A percentile compares a stretch with the other conserved stretches of the same genome.
Evolutionary conservation across 2,888 invertebrate genomes (phyloP).

Genomic region (Meteorus cinctellus): DNA sequence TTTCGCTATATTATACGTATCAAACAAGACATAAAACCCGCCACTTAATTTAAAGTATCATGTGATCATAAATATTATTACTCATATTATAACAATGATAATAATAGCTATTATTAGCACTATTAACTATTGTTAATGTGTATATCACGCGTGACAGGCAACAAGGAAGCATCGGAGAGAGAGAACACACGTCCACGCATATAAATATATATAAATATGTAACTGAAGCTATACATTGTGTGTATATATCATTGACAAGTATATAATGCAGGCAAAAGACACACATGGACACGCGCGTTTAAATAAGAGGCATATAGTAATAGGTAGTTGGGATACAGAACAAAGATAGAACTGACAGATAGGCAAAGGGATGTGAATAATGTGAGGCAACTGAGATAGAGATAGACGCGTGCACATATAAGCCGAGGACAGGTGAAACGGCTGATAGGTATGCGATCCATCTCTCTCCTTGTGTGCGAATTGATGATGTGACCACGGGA

Average conservation of each 20-base stretch:
- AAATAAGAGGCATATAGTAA: slow-evolving; percentile 2
- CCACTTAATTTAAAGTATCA: not conserved
- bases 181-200: not conserved
- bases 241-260: slow-evolving; percentile 3
- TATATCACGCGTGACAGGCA: slow-evolving; percentile 8
- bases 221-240: not conserved
- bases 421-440: slow-evolving; percentile 18
- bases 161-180: not conserved
- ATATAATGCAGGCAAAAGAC: not conserved
- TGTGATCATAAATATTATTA: slow-evolving; percentile 1
- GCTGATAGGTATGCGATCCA: slow-evolving; percentile 21
- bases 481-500: not conserved
- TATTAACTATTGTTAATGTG: slow-evolving; percentile 6
- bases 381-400: not conserved
- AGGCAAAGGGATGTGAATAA: not conserved
- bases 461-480: slow-evolving; percentile 9
- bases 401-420: not conserved
- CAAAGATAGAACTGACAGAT: slow-evolving; percentile 11
- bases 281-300: not conserved
- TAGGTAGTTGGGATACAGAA: slow-evolving; percentile 6
- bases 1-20: not conserved
- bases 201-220: not conserved
- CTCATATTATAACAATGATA: not conserved
- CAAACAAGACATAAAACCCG: not conserved
- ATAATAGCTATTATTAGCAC: not conserved